These are phyloP conservation scores for Brachionus calyciflorus DNA, from an alignment of 1,140 invertebrate genomes.

Conservation along the genomic window DNA sequence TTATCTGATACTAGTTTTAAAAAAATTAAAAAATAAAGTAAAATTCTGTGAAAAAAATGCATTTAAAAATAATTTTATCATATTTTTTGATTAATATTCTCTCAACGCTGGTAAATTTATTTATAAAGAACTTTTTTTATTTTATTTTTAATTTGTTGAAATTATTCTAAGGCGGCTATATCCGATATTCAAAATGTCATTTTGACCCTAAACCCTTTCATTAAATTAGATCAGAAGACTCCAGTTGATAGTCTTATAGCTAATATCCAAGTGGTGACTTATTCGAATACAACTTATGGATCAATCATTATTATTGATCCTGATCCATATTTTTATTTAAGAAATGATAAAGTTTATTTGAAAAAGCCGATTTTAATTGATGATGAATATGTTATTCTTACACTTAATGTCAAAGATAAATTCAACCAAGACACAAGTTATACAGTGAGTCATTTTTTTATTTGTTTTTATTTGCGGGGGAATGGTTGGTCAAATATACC, in stretches of 20 bases:
- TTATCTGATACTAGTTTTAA: too few relatives aligned
- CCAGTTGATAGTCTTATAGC: background rate
- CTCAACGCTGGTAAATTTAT: background rate
- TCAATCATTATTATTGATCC: background rate
- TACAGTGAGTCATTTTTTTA: background rate
- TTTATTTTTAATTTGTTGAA: background rate
- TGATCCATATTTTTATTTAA: slow-evolving; percentile 25
- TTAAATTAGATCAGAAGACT: background rate
- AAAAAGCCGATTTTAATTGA: background rate
- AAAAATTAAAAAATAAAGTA: too few relatives aligned
- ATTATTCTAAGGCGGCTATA: background rate
- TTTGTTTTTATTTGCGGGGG: background rate
- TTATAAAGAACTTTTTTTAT: background rate
- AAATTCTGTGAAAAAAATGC: too few relatives aligned
- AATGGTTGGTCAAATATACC: background rate
- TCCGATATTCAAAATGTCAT: slow-evolving; percentile 9
- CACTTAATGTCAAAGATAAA: background rate
- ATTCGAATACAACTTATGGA: background rate
- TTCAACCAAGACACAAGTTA: background rate
- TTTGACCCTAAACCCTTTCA: background rate
- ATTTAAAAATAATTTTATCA: too few relatives aligned
- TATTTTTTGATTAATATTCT: too few relatives aligned
- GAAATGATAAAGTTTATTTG: slow-evolving; percentile 5
- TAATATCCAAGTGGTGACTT: background rate
- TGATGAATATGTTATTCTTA: background rate